Conservation (phyloP, 2,888 invertebrate species). For the Trichopria drosophilae region DNA sequence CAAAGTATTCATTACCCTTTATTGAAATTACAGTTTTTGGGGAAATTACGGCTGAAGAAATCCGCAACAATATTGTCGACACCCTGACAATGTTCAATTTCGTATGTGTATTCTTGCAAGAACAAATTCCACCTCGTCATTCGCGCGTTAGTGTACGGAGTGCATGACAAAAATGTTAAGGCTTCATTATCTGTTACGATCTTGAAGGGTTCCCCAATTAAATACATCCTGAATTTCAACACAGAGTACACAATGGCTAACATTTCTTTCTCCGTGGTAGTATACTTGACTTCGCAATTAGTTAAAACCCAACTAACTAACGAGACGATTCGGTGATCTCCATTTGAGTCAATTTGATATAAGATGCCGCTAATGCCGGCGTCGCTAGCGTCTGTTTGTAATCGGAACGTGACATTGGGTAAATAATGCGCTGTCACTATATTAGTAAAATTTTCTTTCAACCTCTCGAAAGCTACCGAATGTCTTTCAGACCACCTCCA, state of each 20-base stretch:
- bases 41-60: too few relatives aligned
- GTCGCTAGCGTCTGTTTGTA: too few relatives aligned
- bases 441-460: too few relatives aligned
- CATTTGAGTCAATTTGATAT: too few relatives aligned
- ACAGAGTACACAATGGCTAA: slow-evolving; percentile 38
- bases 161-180: background rate
- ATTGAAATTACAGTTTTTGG: too few relatives aligned
- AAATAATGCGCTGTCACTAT: too few relatives aligned
- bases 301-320: slow-evolving; percentile 35
- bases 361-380: too few relatives aligned
- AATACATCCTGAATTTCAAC: slow-evolving; percentile 35
- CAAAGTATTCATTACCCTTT: too few relatives aligned
- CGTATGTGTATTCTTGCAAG: slow-evolving; percentile 17
- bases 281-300: background rate
- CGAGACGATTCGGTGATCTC: too few relatives aligned
- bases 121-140: slow-evolving; percentile 3
- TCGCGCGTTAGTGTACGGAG: background rate
- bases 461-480: too few relatives aligned
- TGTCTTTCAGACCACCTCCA: too few relatives aligned
- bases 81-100: slow-evolving; percentile 15
- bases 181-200: background rate
- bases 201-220: background rate
- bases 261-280: slow-evolving; percentile 37
- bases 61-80: slow-evolving; percentile 15
- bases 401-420: too few relatives aligned